Evolutionary conservation across 2,797 vertebrate species (phyloP).

Genomic region (Enteromius mattozi): DNA sequence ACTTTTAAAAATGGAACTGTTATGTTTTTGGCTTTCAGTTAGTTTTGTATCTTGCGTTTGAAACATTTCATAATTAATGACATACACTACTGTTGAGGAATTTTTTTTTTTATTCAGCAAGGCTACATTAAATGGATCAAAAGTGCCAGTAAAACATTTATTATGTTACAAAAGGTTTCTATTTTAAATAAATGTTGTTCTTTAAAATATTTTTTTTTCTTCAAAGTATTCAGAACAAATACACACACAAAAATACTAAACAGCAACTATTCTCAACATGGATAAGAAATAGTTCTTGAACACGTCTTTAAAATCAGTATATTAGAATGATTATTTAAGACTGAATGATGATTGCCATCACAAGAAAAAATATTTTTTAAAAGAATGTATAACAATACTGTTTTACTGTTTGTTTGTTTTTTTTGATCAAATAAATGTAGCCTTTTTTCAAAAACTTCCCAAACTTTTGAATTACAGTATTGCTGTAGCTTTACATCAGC

Average conservation of each 20-base stretch:
- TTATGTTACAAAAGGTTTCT: background rate
- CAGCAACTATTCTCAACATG: background rate
- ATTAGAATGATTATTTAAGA: background rate
- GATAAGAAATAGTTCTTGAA: background rate
- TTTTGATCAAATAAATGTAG: background rate
- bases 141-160: background rate
- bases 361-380: background rate
- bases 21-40: background rate
- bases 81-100: background rate
- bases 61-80: background rate
- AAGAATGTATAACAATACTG: background rate
- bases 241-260: background rate
- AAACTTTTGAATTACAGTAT: background rate
- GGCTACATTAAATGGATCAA: background rate
- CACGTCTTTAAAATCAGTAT: no score
- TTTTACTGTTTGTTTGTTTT: background rate
- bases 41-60: background rate
- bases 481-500: background rate
- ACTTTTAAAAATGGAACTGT: slow-evolving; percentile 41
- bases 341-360: background rate
- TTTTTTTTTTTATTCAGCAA: background rate
- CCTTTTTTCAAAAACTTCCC: background rate
- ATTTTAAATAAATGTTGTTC: background rate
- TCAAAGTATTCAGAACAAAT: background rate
- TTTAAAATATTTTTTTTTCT: background rate